phyloP scores from a whole-genome alignment of 2,113 vertebrate genomes.

The Laticauda laticaudata region DNA sequence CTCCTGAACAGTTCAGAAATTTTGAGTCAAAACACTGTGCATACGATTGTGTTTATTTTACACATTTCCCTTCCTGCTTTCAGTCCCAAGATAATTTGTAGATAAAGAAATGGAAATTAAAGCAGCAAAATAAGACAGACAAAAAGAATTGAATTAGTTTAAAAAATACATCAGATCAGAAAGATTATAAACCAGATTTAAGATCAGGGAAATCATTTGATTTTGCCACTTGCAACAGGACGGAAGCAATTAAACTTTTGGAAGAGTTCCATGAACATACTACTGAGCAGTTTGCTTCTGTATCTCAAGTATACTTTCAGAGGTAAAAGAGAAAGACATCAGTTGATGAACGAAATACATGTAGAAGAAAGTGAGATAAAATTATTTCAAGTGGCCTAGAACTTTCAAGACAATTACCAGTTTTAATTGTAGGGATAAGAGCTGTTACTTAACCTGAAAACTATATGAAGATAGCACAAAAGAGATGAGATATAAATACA shows the following conservation, averaged over 20 bases:
- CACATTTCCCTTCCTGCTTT: background rate
- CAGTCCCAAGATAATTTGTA: background rate
- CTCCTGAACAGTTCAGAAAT: background rate
- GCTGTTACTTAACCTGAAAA: background rate
- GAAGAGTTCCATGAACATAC: background rate
- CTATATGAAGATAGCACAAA: background rate
- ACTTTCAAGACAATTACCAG: background rate
- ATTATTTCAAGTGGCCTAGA: background rate
- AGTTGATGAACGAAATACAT: background rate
- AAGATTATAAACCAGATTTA: background rate
- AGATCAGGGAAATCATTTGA: background rate
- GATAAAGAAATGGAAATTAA: background rate
- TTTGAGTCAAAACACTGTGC: background rate
- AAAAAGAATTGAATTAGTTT: background rate
- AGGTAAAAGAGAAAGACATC: background rate
- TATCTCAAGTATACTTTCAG: background rate
- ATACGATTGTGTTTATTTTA: background rate
- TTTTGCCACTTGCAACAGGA: background rate
- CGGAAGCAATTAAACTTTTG: background rate
- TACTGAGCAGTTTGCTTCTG: background rate
- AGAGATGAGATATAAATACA: background rate
- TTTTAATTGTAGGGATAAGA: background rate
- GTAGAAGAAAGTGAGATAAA: background rate
- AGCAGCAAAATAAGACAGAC: background rate
- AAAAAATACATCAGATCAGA: background rate